Base-by-base conservation (phyloP, 2,888 invertebrate genomes). In the Mythimna impura region DNA sequence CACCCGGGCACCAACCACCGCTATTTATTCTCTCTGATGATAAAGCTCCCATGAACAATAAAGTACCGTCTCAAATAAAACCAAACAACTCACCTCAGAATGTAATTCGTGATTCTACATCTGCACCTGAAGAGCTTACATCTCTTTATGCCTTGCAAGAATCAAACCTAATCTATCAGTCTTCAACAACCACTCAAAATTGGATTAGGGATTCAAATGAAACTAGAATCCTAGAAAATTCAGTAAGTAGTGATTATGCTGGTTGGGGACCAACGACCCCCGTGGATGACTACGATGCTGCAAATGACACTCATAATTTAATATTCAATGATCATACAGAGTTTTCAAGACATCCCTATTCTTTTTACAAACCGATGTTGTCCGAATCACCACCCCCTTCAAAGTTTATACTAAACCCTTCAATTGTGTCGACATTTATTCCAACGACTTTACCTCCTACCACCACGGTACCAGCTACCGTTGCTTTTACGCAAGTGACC, bases 121-220 rank as follows among this genome's bases (percentile, higher is more conserved):
- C 80, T 60, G 58, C 82, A 47, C 91, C 88, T 65, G 90, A 88
- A 75, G 87, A 88, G 78, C 79, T 91, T 12, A 90, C 93, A 61
- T 94, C 96, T 14, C 94, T 97, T 3, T 97, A 93, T 76, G 92
- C 97, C 52, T 91, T 97, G 12, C 97, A 97, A 90, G 97, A 97
- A 89, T 96, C 97, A 3, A 97, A 97, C 89, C 93, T 97, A 71
- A 96, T 97, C 69, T 97, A 97, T 85, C 97, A 97, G 82, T 97
- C 97, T 14, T 97, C 97, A 57, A 97, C 96, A 57, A 91, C 94
- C 7, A 94, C 90, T 80, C 94, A 96, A 71, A 96, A 96, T 73
- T 97, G 96, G 96, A 90, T 93, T 73, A 86, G 88, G 10, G 87
- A 91, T 68, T 80, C 82, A 47, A 94, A 94, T 86, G 89, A 93